phyloP scores from a whole-genome alignment of 2,888 invertebrate species.

The Pseudoips prasinana region DNA sequence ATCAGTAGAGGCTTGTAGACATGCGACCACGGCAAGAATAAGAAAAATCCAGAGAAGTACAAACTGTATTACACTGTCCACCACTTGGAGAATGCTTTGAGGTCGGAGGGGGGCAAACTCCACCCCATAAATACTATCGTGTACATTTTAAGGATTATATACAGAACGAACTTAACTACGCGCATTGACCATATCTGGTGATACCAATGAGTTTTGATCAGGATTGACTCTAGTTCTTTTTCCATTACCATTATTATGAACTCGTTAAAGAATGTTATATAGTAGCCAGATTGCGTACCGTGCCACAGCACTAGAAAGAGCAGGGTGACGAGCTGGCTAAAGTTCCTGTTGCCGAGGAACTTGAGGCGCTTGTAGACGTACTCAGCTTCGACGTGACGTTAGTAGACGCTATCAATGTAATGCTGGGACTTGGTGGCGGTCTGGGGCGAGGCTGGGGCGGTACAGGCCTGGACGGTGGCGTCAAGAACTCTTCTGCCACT shows the following conservation, averaged over 20 bases:
- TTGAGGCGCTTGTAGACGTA: slow-evolving; percentile 96
- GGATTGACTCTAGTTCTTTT: slow-evolving; percentile 85
- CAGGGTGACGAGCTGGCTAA: slow-evolving; percentile 92
- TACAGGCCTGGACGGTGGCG: too few species aligned
- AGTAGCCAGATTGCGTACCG: slow-evolving; percentile 96
- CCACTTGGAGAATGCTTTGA: slow-evolving; percentile 87
- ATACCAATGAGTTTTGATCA: slow-evolving; percentile 76
- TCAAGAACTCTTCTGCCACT: too few species aligned
- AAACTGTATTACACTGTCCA: slow-evolving; percentile 83
- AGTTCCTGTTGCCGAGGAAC: slow-evolving; percentile 91
- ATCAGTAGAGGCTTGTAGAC: too few species aligned
- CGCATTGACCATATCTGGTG: slow-evolving; percentile 63
- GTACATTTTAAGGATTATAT: slow-evolving; percentile 85
- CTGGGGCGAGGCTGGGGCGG: slow-evolving; percentile 88
- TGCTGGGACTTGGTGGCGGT: slow-evolving; percentile 91
- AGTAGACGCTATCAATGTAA: slow-evolving; percentile 96
- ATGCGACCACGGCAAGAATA: slow-evolving; percentile 85
- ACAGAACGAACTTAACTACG: slow-evolving; percentile 66
- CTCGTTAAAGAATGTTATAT: slow-evolving; percentile 95
- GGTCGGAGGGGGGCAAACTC: slow-evolving; percentile 88
- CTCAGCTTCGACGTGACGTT: slow-evolving; percentile 95
- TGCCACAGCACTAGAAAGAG: slow-evolving; percentile 97
- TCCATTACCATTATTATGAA: slow-evolving; percentile 93
- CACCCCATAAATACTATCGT: slow-evolving; percentile 92
- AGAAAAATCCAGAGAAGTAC: slow-evolving; percentile 86